A percentile compares a stretch with the other conserved stretches of the same genome.
Evolutionary conservation across 2,113 vertebrate genomes (phyloP).

Genomic region (Australoheros scitulus): DNA sequence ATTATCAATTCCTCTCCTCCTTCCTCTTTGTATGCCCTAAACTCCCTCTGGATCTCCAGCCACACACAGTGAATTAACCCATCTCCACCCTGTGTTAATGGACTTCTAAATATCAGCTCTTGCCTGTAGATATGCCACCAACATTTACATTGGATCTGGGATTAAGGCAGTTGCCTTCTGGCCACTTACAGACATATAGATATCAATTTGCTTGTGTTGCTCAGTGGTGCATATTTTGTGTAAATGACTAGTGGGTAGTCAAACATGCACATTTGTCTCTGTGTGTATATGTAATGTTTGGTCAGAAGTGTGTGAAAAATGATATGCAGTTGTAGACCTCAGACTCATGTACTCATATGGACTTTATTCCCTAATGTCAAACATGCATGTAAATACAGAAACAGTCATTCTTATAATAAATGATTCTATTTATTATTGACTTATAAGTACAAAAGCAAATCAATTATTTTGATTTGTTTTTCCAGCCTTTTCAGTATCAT

Average conservation of each 20-base stretch:
- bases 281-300: conserved; percentile 10
- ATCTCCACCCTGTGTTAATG: conserved; percentile 73
- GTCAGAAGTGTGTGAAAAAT: conserved; percentile 9
- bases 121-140: conserved; percentile 71
- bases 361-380: conserved; percentile 46
- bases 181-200: conserved; percentile 40
- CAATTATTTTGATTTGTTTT: neutral
- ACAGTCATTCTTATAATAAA: neutral
- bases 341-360: conserved; percentile 7
- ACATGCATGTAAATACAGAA: conserved; percentile 46
- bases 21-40: conserved; percentile 37
- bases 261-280: conserved; percentile 29
- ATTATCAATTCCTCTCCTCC: conserved; percentile 27
- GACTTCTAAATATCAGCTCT: conserved; percentile 78
- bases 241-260: conserved; percentile 33
- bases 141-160: conserved; percentile 67
- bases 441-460: neutral
- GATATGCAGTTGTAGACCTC: neutral
- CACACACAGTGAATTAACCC: conserved; percentile 76
- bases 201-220: conserved; percentile 62
- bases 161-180: conserved; percentile 66
- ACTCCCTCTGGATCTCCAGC: conserved; percentile 46
- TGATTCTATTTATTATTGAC: neutral
- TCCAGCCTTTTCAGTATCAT: neutral
- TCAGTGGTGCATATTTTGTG: conserved; percentile 37